Evolutionary conservation across 92 coral and sea anemone genomes (phyloP).

Genomic region (Palythoa caribaeorum): DNA sequence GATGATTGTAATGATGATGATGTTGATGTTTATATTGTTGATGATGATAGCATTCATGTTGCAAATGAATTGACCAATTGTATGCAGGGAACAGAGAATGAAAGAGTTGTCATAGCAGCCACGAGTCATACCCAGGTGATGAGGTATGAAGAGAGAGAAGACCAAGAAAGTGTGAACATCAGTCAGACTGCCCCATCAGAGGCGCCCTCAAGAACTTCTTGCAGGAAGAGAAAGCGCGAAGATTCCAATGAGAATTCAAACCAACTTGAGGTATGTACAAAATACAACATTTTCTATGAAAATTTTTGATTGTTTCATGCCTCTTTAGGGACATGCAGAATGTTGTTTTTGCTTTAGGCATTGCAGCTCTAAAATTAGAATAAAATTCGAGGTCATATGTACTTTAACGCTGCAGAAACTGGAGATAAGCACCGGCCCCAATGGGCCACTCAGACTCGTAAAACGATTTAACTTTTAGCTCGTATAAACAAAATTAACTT

Average conservation of each 20-base stretch:
- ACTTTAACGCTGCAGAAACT: background rate
- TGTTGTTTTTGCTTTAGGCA: no score
- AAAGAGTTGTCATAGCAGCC: constrained; percentile 19
- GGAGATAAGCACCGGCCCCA: no score
- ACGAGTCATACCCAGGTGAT: constrained; percentile 20
- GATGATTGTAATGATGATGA: no score
- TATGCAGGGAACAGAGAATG: constrained; percentile 14
- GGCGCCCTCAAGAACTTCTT: background rate
- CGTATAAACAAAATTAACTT: no score
- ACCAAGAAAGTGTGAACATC: background rate
- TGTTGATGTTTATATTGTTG: no score
- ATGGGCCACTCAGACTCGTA: no score
- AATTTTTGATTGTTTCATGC: background rate
- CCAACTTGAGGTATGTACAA: background rate
- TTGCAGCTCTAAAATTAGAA: no score
- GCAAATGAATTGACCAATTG: background rate
- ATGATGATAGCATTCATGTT: background rate
- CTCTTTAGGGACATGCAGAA: no score
- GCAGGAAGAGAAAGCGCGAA: constrained; percentile 27
- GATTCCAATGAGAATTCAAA: background rate
- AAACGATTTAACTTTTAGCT: no score
- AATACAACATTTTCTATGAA: no score
- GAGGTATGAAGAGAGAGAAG: background rate
- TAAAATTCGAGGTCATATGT: no score
- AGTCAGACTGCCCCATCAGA: background rate